These are phyloP conservation scores for Huso huso DNA, from an alignment of 2,797 vertebrate species.

Conservation along the genomic window DNA sequence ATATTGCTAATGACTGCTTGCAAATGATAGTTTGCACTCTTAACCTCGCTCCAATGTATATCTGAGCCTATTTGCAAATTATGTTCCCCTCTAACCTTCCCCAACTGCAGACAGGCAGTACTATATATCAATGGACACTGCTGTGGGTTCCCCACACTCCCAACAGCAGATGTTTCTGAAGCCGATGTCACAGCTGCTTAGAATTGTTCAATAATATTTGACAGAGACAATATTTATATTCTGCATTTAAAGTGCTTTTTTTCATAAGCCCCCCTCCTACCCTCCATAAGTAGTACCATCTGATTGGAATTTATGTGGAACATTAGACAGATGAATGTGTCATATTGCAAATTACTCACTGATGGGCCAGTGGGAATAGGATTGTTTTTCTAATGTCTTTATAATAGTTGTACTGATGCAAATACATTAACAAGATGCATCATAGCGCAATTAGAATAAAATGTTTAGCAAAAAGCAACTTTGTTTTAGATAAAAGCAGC, in stretches of 20 bases:
- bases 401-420: constrained; percentile 18
- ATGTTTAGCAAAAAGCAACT: too few relatives aligned
- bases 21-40: constrained; percentile 1
- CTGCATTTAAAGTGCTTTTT: constrained; percentile 34
- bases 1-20: neutral
- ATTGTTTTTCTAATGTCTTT: constrained; percentile 18
- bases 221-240: constrained; percentile 46
- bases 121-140: constrained; percentile 11
- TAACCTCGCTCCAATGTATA: neutral
- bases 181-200: constrained; percentile 31
- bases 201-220: constrained; percentile 35
- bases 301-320: constrained; percentile 19
- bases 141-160: constrained; percentile 17
- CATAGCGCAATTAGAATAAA: neutral
- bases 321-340: constrained; percentile 21
- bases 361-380: constrained; percentile 10
- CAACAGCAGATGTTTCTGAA: constrained; percentile 39
- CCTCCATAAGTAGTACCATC: neutral
- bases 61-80: constrained; percentile 34
- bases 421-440: constrained; percentile 15
- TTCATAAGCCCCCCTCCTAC: constrained; percentile 18
- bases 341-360: constrained; percentile 20
- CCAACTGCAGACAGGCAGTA: constrained; percentile 25
- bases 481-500: too few relatives aligned
- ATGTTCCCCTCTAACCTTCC: constrained; percentile 6